These are phyloP conservation scores for Drosophila tani DNA, from an alignment of 1,140 invertebrate genomes.

Conservation along the genomic window DNA sequence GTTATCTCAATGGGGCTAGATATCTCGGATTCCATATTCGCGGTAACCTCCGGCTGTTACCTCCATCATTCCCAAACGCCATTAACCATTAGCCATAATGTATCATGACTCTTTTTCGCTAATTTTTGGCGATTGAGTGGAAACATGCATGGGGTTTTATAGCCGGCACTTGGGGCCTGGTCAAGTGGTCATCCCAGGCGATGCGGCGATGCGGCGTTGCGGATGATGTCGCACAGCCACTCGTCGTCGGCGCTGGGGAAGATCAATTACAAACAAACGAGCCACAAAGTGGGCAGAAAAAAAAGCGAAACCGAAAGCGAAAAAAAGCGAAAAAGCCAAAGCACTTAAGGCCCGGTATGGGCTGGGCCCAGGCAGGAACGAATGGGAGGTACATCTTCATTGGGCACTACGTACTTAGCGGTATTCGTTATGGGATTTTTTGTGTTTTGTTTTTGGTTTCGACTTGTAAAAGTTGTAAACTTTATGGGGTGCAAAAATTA, in stretches of 20 bases:
- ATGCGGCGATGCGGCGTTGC: neutral
- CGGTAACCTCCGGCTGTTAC: constrained; percentile 28
- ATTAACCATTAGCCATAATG: constrained; percentile 2
- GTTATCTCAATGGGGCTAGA: constrained; percentile 49
- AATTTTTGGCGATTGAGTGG: neutral
- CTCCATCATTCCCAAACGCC: constrained; percentile 23
- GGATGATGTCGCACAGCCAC: constrained; percentile 17
- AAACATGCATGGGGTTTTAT: constrained; percentile 25
- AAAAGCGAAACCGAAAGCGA: constrained; percentile 27
- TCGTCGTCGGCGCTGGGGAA: constrained; percentile 15
- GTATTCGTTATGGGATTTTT: neutral
- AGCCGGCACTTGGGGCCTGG: constrained; percentile 40
- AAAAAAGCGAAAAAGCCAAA: constrained; percentile 22
- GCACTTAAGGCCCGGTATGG: constrained; percentile 23
- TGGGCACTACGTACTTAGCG: constrained; percentile 16
- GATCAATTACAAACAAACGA: constrained; percentile 49
- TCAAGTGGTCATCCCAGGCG: constrained; percentile 18
- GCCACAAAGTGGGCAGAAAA: constrained; percentile 32
- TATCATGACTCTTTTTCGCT: neutral
- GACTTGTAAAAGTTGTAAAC: too few relatives aligned
- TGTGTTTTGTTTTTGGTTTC: too few relatives aligned
- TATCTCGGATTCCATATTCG: constrained; percentile 19
- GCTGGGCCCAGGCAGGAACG: constrained; percentile 14
- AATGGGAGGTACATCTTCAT: constrained; percentile 22
- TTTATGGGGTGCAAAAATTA: constrained; percentile 15